Conservation (phyloP, 2,888 invertebrate species). For the Scelioninae gen. 1 region DNA sequence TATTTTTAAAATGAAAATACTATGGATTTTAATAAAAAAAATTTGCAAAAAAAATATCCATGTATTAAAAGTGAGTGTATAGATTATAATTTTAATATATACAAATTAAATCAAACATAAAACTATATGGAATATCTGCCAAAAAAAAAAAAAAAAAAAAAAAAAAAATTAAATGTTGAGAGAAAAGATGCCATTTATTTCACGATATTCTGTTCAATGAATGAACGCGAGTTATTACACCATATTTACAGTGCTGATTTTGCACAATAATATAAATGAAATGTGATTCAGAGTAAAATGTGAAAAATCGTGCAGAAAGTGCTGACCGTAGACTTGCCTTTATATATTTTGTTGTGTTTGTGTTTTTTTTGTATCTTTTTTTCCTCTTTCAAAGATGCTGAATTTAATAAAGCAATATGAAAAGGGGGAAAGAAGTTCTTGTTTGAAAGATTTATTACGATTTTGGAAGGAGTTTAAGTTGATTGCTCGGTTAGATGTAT, state of each 20-base stretch:
- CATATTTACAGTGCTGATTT: constrained; percentile 6
- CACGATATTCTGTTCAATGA: background rate
- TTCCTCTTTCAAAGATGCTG: background rate
- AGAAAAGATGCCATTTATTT: background rate
- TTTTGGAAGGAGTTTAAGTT: constrained; percentile 30
- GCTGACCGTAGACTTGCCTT: background rate
- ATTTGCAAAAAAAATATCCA: too few relatives aligned
- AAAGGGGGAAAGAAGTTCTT: background rate
- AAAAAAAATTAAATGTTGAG: too few relatives aligned
- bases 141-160: too few relatives aligned
- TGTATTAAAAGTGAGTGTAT: too few relatives aligned
- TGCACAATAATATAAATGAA: background rate
- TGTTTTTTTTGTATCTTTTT: background rate
- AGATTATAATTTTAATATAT: too few relatives aligned
- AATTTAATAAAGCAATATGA: background rate
- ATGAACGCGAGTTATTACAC: background rate
- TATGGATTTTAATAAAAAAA: too few relatives aligned
- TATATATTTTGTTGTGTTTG: background rate
- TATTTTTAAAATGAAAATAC: too few relatives aligned
- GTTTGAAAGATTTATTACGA: background rate
- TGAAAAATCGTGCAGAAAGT: background rate
- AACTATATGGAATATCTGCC: too few relatives aligned
- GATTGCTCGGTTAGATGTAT: constrained; percentile 27
- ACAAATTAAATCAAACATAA: too few relatives aligned
- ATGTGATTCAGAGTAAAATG: background rate